phyloP scores from a whole-genome alignment of 2,888 invertebrate genomes.

The Augochlorella aurata region DNA sequence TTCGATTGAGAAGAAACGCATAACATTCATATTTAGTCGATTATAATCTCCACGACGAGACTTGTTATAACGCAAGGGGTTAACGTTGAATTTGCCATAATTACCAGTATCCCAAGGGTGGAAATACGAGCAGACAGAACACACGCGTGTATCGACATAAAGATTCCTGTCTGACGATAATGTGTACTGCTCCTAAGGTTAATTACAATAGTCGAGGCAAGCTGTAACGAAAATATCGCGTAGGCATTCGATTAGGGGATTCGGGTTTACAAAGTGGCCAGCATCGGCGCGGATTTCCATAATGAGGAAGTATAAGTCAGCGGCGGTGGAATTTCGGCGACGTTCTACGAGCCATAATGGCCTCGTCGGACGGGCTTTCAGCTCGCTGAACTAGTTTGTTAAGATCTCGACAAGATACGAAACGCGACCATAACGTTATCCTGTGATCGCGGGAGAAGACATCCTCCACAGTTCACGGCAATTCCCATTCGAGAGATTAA shows the following conservation, averaged over 20 bases:
- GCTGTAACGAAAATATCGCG: neutral
- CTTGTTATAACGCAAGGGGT: too few species aligned
- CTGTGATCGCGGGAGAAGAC: slow-evolving; percentile 39
- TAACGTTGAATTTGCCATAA: too few species aligned
- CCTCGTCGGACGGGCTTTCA: slow-evolving; percentile 3
- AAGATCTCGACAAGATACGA: slow-evolving; percentile 54
- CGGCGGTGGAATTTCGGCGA: neutral
- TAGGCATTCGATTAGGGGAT: neutral
- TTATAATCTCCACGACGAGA: too few species aligned
- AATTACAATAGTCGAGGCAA: neutral
- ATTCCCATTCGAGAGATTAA: slow-evolving; percentile 68
- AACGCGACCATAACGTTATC: slow-evolving; percentile 45
- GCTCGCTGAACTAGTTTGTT: slow-evolving; percentile 39
- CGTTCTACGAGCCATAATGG: slow-evolving; percentile 1
- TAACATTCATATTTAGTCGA: too few species aligned
- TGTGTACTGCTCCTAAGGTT: too few species aligned
- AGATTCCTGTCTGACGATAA: too few species aligned
- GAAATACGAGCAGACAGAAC: too few species aligned
- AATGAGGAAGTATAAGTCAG: slow-evolving; percentile 15
- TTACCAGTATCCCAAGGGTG: too few species aligned
- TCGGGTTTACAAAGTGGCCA: neutral
- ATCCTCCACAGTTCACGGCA: slow-evolving; percentile 45
- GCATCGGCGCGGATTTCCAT: neutral
- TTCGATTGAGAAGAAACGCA: too few species aligned
- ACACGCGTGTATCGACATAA: too few species aligned